phyloP scores from a whole-genome alignment of 2,888 invertebrate species.

The Autographa gamma region DNA sequence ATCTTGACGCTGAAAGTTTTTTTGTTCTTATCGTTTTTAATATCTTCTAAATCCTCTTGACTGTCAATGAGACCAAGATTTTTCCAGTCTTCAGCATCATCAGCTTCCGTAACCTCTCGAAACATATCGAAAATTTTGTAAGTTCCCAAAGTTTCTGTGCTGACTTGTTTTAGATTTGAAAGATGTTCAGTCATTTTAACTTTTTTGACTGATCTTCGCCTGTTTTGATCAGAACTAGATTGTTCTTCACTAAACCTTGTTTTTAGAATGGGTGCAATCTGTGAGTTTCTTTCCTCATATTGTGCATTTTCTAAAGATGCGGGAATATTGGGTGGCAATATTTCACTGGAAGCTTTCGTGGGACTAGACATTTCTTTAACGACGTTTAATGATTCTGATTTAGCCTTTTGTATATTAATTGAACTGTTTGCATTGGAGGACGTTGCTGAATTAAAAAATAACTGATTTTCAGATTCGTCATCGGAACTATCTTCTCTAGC shows the following conservation, averaged over 20 bases:
- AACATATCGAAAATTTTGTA: constrained; percentile 73
- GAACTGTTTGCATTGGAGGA: constrained; percentile 17
- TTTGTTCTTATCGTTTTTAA: constrained; percentile 55
- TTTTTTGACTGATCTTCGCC: constrained; percentile 69
- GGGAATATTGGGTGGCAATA: constrained; percentile 16
- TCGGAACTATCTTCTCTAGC: constrained; percentile 25
- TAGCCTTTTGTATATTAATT: constrained; percentile 23
- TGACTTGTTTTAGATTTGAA: constrained; percentile 56
- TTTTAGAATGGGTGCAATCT: constrained; percentile 74
- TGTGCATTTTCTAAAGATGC: constrained; percentile 19
- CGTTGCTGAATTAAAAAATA: constrained; percentile 18
- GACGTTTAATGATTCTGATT: constrained; percentile 27
- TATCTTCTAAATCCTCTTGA: constrained; percentile 64
- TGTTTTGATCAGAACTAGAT: constrained; percentile 5
- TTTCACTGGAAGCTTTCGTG: constrained; percentile 41
- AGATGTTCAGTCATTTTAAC: constrained; percentile 74
- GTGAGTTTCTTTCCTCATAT: constrained; percentile 46
- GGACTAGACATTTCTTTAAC: constrained; percentile 20
- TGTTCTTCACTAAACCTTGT: constrained; percentile 50
- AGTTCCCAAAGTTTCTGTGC: constrained; percentile 50
- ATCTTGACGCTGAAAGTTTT: constrained; percentile 70
- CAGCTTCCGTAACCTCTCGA: constrained; percentile 76
- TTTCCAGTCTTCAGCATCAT: constrained; percentile 74
- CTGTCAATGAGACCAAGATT: constrained; percentile 76
- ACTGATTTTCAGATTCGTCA: constrained; percentile 15